These are phyloP conservation scores for Pararge aegeria DNA, from an alignment of 1,140 invertebrate species.

Conservation along the genomic window DNA sequence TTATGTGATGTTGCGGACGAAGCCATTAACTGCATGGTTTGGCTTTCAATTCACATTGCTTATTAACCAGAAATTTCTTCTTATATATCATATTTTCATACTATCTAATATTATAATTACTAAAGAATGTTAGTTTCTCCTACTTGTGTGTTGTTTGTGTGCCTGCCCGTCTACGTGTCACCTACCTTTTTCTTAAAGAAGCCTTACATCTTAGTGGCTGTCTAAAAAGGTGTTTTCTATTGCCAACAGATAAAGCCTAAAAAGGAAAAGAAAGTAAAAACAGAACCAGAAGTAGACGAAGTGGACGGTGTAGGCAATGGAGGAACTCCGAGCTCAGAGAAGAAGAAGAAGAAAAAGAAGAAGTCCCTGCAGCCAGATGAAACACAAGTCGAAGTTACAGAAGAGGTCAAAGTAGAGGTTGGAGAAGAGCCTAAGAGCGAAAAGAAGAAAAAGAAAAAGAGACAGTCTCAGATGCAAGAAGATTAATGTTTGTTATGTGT, in stretches of 20 bases:
- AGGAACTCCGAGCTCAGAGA: constrained; percentile 47
- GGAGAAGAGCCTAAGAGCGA: constrained; percentile 45
- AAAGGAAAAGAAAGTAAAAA: constrained; percentile 44
- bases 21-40: too few relatives aligned
- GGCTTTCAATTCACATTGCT: too few relatives aligned
- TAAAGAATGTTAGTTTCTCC: too few relatives aligned
- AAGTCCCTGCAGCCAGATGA: constrained; percentile 16
- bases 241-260: constrained; percentile 45
- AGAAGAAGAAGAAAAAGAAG: constrained; percentile 71
- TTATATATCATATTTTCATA: too few relatives aligned
- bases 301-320: constrained; percentile 34
- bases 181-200: too few relatives aligned
- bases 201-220: too few relatives aligned
- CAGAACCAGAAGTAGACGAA: constrained; percentile 18
- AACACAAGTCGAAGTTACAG: constrained; percentile 32
- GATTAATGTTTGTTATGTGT: constrained; percentile 28
- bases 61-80: too few relatives aligned
- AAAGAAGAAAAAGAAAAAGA: constrained; percentile 64
- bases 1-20: too few relatives aligned
- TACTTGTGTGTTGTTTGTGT: too few relatives aligned
- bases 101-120: too few relatives aligned
- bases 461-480: constrained; percentile 49
- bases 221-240: background rate
- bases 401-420: constrained; percentile 25
- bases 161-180: too few relatives aligned